A percentile compares a stretch with the other conserved stretches of the same genome.
Conservation (phyloP, 2,797 vertebrate species). For the Pempheris klunzingeri region DNA sequence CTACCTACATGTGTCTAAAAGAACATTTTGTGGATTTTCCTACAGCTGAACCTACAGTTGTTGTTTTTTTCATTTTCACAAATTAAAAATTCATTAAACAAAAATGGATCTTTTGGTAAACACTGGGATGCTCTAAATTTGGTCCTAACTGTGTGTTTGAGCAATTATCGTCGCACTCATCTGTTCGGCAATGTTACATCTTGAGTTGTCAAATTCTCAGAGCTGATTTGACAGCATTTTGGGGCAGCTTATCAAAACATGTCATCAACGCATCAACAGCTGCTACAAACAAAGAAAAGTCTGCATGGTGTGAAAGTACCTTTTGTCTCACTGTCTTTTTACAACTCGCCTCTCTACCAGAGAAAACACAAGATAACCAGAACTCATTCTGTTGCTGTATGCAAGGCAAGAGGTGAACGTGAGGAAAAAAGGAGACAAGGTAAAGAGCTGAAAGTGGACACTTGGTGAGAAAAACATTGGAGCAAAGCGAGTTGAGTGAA, state of each 20-base stretch:
- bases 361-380: not conserved
- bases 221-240: not conserved
- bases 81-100: not conserved
- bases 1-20: not conserved
- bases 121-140: not conserved
- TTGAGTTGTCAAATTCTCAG: slow-evolving; percentile 22
- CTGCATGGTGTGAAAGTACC: slow-evolving; percentile 6
- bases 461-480: slow-evolving; percentile 19
- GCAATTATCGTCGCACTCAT: not conserved
- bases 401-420: not conserved
- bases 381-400: not conserved
- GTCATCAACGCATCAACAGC: slow-evolving; percentile 22
- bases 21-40: not conserved
- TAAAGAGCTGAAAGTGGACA: slow-evolving; percentile 28
- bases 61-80: not conserved
- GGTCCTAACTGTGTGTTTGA: not conserved
- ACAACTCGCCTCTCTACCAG: not conserved
- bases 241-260: slow-evolving; percentile 27
- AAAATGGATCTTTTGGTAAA: not conserved
- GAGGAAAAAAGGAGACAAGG: not conserved
- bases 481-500: slow-evolving; percentile 11
- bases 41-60: not conserved
- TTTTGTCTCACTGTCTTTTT: slow-evolving; percentile 19
- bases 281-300: slow-evolving; percentile 19
- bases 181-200: not conserved